Evolutionary conservation across 2,888 invertebrate species (phyloP).

Genomic region (Parasteatoda lunata): DNA sequence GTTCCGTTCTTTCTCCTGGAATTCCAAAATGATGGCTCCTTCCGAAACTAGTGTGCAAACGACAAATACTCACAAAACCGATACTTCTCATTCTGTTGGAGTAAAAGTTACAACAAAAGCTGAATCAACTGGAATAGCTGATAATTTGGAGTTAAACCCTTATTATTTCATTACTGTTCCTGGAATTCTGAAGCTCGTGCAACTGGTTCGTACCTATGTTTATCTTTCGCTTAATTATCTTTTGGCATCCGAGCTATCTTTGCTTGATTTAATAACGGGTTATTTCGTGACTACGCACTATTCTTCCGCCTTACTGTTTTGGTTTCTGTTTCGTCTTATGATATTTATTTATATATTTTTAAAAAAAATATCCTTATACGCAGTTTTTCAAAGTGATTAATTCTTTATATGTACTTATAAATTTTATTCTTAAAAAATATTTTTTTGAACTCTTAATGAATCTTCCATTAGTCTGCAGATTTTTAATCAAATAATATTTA

Average conservation of each 20-base stretch:
- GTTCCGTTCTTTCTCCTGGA: conserved; percentile 7
- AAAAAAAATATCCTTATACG: too few relatives aligned
- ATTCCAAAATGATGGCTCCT: conserved; percentile 26
- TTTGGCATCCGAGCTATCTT: too few relatives aligned
- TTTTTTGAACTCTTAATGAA: too few relatives aligned
- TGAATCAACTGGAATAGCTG: conserved; percentile 69
- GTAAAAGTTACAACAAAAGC: conserved; percentile 67
- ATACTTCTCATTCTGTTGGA: conserved; percentile 60
- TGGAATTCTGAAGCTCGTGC: conserved; percentile 86
- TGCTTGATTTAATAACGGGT: neutral
- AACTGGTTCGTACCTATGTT: conserved; percentile 80
- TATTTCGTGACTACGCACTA: neutral
- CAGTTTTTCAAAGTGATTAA: too few relatives aligned
- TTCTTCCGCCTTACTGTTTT: neutral
- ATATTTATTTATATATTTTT: too few relatives aligned
- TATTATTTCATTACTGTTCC: conserved; percentile 86
- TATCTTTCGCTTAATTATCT: neutral
- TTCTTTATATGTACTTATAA: too few relatives aligned
- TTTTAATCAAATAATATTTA: too few relatives aligned
- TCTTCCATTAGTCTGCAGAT: too few relatives aligned
- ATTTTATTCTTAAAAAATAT: too few relatives aligned
- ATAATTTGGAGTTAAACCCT: conserved; percentile 79
- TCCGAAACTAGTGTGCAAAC: conserved; percentile 43
- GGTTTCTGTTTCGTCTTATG: neutral
- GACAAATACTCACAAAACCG: conserved; percentile 41